Base-by-base conservation (phyloP, 2,888 invertebrate genomes). In the Autographa gamma region DNA sequence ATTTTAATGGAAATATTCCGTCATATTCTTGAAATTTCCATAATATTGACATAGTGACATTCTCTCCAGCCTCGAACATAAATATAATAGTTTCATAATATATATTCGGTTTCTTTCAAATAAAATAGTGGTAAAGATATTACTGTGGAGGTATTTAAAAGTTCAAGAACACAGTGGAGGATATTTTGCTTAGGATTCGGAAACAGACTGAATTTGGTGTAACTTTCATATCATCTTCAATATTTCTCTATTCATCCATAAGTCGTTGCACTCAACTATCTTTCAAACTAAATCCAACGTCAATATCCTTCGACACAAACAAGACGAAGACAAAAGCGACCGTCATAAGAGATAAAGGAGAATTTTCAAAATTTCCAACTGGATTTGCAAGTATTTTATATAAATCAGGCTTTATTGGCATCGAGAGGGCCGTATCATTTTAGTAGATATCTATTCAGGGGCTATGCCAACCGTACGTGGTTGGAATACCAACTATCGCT, bases 371-470 rank as follows among this genome's bases (percentile, higher is more conserved):
- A 85, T 80, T 81, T 84, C 79, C 74, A 71, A 73, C 76, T 83
- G 85, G 87, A 89, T 91, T 90, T 90, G 85, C 88, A 86, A 89
- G 88, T 86, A 85, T 89, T 89, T 88, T 88, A 87, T 87, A 90
- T 94, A 94, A 94, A 94, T 94, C 93, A 93, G 85, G 88, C 88
- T 91, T 93, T 94, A 94, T 93, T 93, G 92, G 93, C 91, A 93
- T 87, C 94, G 85, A 76, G 93, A 92, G 93, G 86, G 91, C 89
- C 91, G 89, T 94, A 94, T 93, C 93, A 93, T 93, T 93, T 91
- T 90, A 89, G 88, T 83, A 90, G 93, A 93, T 93, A 93, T 94
- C 94, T 92, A 93, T 94, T 94, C 93, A 92, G 91, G 82, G 90
- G 92, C 91, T 90, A 92, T 91, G 91, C 90, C 88, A 92, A 90